Evolutionary conservation across 1,140 invertebrate genomes (phyloP).

Genomic region (Calliopsis andreniformis): DNA sequence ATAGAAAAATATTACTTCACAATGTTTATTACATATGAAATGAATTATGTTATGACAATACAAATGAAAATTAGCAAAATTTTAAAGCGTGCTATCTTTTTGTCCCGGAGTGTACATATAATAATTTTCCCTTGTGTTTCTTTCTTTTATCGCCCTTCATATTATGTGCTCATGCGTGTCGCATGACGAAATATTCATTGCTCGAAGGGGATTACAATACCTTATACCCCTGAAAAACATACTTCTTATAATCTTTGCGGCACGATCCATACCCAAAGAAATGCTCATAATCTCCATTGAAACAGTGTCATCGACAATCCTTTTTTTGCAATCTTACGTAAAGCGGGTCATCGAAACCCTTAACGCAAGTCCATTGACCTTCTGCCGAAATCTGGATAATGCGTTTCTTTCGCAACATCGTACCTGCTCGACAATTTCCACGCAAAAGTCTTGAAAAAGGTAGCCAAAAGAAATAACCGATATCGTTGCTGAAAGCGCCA

Average conservation of each 20-base stretch:
- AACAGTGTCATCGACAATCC: not conserved
- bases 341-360: not conserved
- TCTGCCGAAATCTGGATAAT: not conserved
- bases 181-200: not conserved
- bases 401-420: not conserved
- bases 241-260: not conserved
- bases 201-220: not conserved
- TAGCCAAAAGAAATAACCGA: not conserved
- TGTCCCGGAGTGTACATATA: too few relatives aligned
- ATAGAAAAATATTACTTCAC: too few relatives aligned
- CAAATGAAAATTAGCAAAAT: too few relatives aligned
- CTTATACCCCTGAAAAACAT: not conserved
- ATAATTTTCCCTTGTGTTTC: too few relatives aligned
- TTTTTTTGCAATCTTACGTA: conserved; percentile 12
- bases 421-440: too few relatives aligned
- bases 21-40: too few relatives aligned
- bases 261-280: not conserved
- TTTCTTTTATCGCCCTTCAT: too few relatives aligned
- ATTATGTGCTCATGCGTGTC: not conserved
- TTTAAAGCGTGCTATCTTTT: too few relatives aligned
- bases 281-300: not conserved
- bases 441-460: not conserved
- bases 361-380: not conserved
- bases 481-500: conserved; percentile 2
- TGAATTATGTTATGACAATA: too few relatives aligned